A percentile compares a stretch with the other conserved stretches of the same genome.
These are phyloP conservation scores for Drosophila erecta DNA, from an alignment of 1,140 invertebrate genomes.

Conservation along the genomic window DNA sequence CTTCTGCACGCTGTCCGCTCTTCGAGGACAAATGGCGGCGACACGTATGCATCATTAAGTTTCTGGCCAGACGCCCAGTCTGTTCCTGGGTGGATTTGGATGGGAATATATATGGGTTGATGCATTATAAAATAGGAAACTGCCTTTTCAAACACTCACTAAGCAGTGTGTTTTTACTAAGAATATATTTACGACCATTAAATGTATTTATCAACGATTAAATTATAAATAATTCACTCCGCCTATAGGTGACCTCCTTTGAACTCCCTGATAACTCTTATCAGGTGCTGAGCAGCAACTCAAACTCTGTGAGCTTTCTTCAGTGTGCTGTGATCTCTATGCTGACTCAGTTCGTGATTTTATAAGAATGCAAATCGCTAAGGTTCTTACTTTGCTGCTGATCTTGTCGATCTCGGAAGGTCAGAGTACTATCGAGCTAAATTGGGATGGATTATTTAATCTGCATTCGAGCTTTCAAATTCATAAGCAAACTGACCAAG, in stretches of 20 bases:
- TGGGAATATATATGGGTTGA: too few relatives aligned
- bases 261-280: not conserved
- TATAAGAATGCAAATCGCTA: not conserved
- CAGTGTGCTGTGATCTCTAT: not conserved
- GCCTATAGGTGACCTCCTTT: not conserved
- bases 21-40: slow-evolving; percentile 49
- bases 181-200: too few relatives aligned
- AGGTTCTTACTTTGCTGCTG: not conserved
- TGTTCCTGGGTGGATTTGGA: slow-evolving; percentile 9
- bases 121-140: not conserved
- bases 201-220: too few relatives aligned
- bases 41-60: slow-evolving; percentile 77
- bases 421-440: not conserved
- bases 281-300: not conserved
- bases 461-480: too few relatives aligned
- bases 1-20: slow-evolving; percentile 40
- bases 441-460: too few relatives aligned
- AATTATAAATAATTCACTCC: too few relatives aligned
- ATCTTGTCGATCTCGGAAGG: too few relatives aligned
- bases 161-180: too few relatives aligned
- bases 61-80: slow-evolving; percentile 56
- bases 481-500: too few relatives aligned
- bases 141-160: not conserved
- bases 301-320: too few relatives aligned
- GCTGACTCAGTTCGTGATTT: not conserved